Base-by-base conservation (phyloP, 2,888 invertebrate genomes). In the Drosophila hamatofila region DNA sequence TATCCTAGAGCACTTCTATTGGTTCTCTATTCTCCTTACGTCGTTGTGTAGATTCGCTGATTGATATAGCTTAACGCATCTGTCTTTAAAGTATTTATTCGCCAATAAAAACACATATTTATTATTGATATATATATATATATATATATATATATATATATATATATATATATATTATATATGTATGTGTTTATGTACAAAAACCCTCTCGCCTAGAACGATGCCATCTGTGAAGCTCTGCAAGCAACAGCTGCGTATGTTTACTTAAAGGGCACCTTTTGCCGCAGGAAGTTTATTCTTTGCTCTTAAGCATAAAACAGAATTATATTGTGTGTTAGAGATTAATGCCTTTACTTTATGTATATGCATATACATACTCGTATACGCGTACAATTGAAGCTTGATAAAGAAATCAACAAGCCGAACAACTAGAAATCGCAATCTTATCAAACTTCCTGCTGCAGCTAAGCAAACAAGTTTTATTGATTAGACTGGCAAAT, bases 401-500 rank as follows among this genome's bases (percentile, higher is more conserved):
- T 75, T 69, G 81, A 78, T 81, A 76, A 68, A 33, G 18, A 18
- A 37, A 44, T 30, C 52, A 56, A 42, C 37, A 55, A 55, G 52
- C 9, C 33, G 33, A 44, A 23, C 23, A 44, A 30, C 25, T 23
- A 48, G 14, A 60, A 52, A 69, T 61, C 37, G 46, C 49, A 60
- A 67, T 69, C 69, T 82, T 85, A 85, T 85, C 52, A 30, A 51
- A 48, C 64, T 71, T 63, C 58, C 64, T 67, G 52, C 27, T 46
- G 61, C 86, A 83, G 83, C 80, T 83, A 78, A 65, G 58, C 68
- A 72, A 85, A 81, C 58, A 74, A 42, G 16, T 49, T 55, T 25
- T 54, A 55, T 58, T 42, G 64, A 35, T 66, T 70, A 54, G 51
- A 33, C 51, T 25, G 44, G 42, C 39, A 35, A 69, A 69, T 76